Conservation (phyloP, 2,888 invertebrate genomes). For the Xestia rhomboidea region DNA sequence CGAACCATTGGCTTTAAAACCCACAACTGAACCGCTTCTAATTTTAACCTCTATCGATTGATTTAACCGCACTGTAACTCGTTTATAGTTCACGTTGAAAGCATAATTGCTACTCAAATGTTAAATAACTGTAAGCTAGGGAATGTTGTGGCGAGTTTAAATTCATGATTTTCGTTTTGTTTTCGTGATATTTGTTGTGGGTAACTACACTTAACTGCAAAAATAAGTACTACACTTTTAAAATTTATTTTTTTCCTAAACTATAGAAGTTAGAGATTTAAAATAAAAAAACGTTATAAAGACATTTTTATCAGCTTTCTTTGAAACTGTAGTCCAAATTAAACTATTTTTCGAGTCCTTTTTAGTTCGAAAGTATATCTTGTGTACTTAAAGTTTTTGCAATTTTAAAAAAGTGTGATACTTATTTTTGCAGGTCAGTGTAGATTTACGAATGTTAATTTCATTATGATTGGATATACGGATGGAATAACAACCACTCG, state of each 20-base stretch:
- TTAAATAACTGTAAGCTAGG: slow-evolving; percentile 15
- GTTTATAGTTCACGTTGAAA: slow-evolving; percentile 49
- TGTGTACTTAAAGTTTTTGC: no score
- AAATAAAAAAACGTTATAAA: no score
- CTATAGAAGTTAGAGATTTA: no score
- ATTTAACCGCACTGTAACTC: slow-evolving; percentile 28
- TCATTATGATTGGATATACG: slow-evolving; percentile 13
- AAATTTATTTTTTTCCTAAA: no score
- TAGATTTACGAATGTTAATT: not conserved
- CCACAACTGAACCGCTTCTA: slow-evolving; percentile 29
- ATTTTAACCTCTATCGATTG: slow-evolving; percentile 38
- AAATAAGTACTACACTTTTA: no score
- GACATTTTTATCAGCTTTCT: no score
- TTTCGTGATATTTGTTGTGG: not conserved
- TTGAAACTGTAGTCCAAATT: no score
- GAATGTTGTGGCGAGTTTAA: slow-evolving; percentile 11
- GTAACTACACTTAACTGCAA: no score
- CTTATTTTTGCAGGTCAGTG: no score
- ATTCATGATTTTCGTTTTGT: slow-evolving; percentile 21
- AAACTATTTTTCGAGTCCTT: no score
- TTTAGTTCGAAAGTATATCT: no score
- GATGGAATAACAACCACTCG: not conserved
- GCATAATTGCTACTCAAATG: slow-evolving; percentile 38
- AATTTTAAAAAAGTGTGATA: no score
- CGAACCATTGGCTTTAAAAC: slow-evolving; percentile 16